Evolutionary conservation across 2,113 vertebrate genomes (phyloP).

Genomic region (Tupaia chinensis): DNA sequence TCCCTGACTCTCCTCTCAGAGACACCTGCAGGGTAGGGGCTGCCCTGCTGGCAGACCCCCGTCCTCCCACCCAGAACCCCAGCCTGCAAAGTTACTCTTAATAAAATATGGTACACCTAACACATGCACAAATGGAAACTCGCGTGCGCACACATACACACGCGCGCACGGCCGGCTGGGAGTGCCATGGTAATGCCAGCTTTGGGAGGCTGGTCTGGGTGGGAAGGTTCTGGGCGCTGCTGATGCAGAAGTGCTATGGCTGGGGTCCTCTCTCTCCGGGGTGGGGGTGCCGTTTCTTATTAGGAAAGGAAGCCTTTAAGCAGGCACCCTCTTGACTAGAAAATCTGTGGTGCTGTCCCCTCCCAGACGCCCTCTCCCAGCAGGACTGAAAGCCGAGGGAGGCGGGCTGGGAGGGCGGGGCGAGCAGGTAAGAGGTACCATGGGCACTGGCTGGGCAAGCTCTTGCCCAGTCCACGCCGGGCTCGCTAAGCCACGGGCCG

Average conservation of each 20-base stretch:
- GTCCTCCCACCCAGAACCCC: background rate
- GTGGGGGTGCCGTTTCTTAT: too few relatives aligned
- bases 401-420: background rate
- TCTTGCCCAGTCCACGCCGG: background rate
- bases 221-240: too few relatives aligned
- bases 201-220: too few relatives aligned
- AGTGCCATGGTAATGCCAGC: too few relatives aligned
- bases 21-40: background rate
- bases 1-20: background rate
- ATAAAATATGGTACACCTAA: background rate
- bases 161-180: too few relatives aligned
- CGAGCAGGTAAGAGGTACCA: too few relatives aligned
- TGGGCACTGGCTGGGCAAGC: background rate
- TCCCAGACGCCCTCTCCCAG: background rate
- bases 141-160: too few relatives aligned
- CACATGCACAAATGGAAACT: background rate
- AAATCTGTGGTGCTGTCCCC: background rate
- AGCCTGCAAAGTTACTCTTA: background rate
- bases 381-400: background rate
- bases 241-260: too few relatives aligned
- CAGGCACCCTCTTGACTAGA: background rate
- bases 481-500: rapidly evolving
- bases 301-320: too few relatives aligned
- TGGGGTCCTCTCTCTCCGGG: too few relatives aligned
- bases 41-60: background rate